These are phyloP conservation scores for Agraylea sexmaculata DNA, from an alignment of 1,140 invertebrate species.

Conservation along the genomic window DNA sequence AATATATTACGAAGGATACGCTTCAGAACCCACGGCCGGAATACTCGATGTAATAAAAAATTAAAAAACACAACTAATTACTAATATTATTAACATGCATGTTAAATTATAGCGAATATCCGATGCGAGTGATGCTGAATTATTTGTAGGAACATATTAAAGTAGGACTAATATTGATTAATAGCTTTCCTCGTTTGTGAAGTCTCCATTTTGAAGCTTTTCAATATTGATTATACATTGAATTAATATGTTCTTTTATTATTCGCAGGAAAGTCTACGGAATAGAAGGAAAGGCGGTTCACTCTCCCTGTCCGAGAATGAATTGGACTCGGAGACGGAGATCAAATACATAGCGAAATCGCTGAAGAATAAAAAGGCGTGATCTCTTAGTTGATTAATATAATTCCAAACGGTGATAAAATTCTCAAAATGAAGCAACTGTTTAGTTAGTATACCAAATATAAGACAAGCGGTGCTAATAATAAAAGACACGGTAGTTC, in stretches of 20 bases:
- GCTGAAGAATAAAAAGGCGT: too few relatives aligned
- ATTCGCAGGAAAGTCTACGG: slow-evolving; percentile 41
- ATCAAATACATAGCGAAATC: slow-evolving; percentile 32
- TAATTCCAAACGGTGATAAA: too few relatives aligned
- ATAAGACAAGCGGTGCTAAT: too few relatives aligned
- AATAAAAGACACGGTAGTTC: too few relatives aligned
- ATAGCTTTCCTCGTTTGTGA: neutral
- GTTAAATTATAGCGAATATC: too few relatives aligned
- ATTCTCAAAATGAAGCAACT: too few relatives aligned
- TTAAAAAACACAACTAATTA: neutral
- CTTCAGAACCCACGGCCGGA: slow-evolving; percentile 58
- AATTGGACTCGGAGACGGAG: slow-evolving; percentile 53
- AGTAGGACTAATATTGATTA: neutral
- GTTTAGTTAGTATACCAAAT: too few relatives aligned
- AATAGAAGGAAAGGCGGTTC: slow-evolving; percentile 57
- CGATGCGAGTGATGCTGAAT: too few relatives aligned
- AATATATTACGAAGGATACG: slow-evolving; percentile 69
- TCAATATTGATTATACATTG: neutral
- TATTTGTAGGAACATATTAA: too few relatives aligned
- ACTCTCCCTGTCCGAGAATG: slow-evolving; percentile 65
- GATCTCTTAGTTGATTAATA: too few relatives aligned
- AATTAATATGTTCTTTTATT: slow-evolving; percentile 20
- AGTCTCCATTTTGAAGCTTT: neutral
- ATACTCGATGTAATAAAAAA: slow-evolving; percentile 32
- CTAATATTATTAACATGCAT: too few relatives aligned